These are phyloP conservation scores for Edolisoma coerulescens DNA, from an alignment of 2,113 vertebrate genomes.

Conservation along the genomic window DNA sequence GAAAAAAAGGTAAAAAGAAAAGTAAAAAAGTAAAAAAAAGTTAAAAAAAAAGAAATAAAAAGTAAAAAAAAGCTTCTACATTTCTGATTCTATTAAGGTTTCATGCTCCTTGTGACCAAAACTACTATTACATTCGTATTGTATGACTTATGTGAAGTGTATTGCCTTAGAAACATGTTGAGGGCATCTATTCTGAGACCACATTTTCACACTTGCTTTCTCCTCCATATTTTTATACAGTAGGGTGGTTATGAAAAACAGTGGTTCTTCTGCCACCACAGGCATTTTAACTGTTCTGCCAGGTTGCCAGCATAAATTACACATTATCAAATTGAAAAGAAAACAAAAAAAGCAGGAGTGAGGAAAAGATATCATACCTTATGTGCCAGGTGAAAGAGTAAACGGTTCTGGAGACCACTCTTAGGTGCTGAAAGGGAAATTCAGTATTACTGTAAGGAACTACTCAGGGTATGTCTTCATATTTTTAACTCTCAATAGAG, in stretches of 20 bases:
- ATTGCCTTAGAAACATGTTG: neutral
- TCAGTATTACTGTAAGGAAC: neutral
- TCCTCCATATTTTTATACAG: neutral
- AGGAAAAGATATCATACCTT: slow-evolving; percentile 81
- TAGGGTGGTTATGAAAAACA: neutral
- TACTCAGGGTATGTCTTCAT: neutral
- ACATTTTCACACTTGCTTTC: slow-evolving; percentile 5
- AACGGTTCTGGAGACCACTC: slow-evolving; percentile 90
- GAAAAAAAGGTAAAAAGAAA: too few relatives aligned
- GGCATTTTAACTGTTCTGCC: neutral
- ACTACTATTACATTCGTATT: neutral
- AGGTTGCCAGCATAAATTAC: neutral
- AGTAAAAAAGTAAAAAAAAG: neutral
- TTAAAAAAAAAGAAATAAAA: neutral
- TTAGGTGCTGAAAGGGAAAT: slow-evolving; percentile 78
- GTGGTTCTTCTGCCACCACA: neutral
- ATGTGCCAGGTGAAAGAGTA: slow-evolving; percentile 96
- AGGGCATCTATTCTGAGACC: neutral
- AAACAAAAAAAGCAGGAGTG: neutral
- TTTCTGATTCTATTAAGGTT: neutral
- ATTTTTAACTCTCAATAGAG: neutral
- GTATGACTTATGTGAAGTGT: neutral
- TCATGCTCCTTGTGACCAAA: neutral
- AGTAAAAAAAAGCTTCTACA: neutral
- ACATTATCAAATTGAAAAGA: neutral